A percentile compares a stretch with the other conserved stretches of the same genome.
These are phyloP conservation scores for Platysternon megacephalum DNA, from an alignment of 2,113 vertebrate genomes.

Conservation along the genomic window DNA sequence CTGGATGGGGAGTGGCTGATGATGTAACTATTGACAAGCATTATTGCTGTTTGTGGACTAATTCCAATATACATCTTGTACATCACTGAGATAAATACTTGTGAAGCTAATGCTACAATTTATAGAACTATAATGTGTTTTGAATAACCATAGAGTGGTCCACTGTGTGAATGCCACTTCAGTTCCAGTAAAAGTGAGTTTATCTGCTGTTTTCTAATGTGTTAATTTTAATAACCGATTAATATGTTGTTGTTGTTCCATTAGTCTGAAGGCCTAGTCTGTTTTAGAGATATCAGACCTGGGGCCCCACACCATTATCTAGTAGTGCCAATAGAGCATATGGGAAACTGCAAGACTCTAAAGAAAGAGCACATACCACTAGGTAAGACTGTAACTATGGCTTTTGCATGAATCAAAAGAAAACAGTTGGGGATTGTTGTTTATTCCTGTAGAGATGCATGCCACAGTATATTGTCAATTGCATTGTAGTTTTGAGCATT, in stretches of 20 bases:
- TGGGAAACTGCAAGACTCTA: conserved; percentile 92
- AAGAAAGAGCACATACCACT: conserved; percentile 84
- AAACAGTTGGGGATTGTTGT: background rate
- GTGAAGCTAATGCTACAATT: background rate
- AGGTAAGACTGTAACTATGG: conserved; percentile 74
- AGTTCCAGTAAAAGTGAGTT: fast-evolving
- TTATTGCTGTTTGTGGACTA: background rate
- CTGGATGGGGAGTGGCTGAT: fast-evolving
- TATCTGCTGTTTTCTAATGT: fast-evolving
- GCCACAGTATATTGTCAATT: fast-evolving
- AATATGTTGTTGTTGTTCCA: background rate
- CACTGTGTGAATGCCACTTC: fast-evolving
- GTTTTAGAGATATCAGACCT: conserved; percentile 93
- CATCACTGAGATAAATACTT: background rate
- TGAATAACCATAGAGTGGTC: background rate
- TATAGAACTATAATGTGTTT: background rate
- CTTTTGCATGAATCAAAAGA: background rate
- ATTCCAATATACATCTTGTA: background rate
- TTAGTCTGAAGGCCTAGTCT: conserved; percentile 90
- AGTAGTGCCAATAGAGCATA: conserved; percentile 91
- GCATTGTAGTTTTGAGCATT: background rate
- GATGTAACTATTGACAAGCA: fast-evolving
- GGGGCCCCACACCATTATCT: conserved; percentile 94
- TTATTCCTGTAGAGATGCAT: background rate
- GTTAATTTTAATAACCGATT: background rate